A percentile compares a stretch with the other conserved stretches of the same genome.
phyloP scores from a whole-genome alignment of 2,888 invertebrate species.

The Platycheirus rosarum region DNA sequence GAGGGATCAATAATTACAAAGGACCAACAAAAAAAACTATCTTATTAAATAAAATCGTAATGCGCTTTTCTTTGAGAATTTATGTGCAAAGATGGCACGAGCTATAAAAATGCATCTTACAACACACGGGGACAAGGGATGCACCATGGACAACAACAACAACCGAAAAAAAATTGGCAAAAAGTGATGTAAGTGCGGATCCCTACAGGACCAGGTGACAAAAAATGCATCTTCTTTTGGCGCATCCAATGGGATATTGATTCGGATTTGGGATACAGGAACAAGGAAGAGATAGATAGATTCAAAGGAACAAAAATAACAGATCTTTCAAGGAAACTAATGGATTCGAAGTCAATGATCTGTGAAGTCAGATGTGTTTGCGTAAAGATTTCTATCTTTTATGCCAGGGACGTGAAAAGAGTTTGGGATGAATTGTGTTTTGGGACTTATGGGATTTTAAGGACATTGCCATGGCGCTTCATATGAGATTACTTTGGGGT shows the following conservation, averaged over 20 bases:
- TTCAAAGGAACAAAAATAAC: slow-evolving; percentile 2
- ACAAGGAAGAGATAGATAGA: slow-evolving; percentile 57
- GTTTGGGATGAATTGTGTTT: slow-evolving; percentile 29
- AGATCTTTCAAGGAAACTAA: slow-evolving; percentile 34
- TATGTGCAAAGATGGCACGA: slow-evolving; percentile 72
- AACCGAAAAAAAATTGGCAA: too few species aligned
- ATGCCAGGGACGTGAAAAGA: slow-evolving; percentile 23
- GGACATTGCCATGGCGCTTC: slow-evolving; percentile 13
- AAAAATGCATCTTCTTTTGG: slow-evolving; percentile 55
- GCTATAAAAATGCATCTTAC: slow-evolving; percentile 42
- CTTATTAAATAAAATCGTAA: slow-evolving; percentile 39
- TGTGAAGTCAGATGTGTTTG: slow-evolving; percentile 70
- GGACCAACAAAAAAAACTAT: slow-evolving; percentile 42
- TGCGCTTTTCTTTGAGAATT: slow-evolving; percentile 67
- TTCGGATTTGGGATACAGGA: slow-evolving; percentile 59
- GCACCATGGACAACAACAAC: too few species aligned
- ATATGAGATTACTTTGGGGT: too few species aligned
- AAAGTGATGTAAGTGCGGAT: slow-evolving; percentile 58
- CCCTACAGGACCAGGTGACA: slow-evolving; percentile 62
- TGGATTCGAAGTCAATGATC: slow-evolving; percentile 72
- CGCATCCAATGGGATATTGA: slow-evolving; percentile 47
- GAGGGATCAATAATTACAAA: slow-evolving; percentile 52
- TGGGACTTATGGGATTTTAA: background rate
- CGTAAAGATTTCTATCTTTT: slow-evolving; percentile 17
- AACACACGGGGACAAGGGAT: slow-evolving; percentile 3